These are phyloP conservation scores for Gallinago undulata DNA, from an alignment of 2,113 vertebrate genomes.

Conservation along the genomic window DNA sequence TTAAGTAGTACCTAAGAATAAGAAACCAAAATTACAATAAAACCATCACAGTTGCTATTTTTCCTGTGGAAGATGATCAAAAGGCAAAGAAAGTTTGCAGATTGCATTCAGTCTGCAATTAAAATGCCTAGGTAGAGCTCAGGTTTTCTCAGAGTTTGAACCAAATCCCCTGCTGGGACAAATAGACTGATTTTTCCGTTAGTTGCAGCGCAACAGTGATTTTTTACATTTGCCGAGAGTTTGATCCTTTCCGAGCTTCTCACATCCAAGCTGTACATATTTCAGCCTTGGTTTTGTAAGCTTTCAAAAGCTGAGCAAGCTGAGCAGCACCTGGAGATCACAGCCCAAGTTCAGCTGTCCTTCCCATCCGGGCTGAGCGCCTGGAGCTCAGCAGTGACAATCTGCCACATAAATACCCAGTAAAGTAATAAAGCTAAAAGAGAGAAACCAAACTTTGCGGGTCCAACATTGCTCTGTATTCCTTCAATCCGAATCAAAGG, in stretches of 20 bases:
- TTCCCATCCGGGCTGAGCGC: rapidly evolving
- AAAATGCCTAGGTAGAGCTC: not conserved
- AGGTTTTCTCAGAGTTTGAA: not conserved
- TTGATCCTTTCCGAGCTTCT: not conserved
- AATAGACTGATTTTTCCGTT: not conserved
- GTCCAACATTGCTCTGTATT: not conserved
- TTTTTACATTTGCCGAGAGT: not conserved
- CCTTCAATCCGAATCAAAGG: not conserved
- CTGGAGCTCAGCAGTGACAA: not conserved
- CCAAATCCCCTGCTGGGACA: not conserved
- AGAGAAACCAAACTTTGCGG: not conserved
- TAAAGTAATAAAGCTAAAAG: not conserved
- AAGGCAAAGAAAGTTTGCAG: not conserved
- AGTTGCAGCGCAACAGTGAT: not conserved
- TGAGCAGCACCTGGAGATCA: not conserved
- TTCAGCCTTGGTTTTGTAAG: not conserved
- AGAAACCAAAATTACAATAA: not conserved
- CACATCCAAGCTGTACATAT: not conserved
- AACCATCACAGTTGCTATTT: not conserved
- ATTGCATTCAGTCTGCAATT: not conserved
- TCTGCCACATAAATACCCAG: not conserved
- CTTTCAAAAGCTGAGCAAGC: not conserved
- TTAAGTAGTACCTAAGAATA: not conserved
- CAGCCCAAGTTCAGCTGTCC: not conserved
- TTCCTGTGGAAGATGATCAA: not conserved